Evolutionary conservation across 2,888 invertebrate species (phyloP).

Genomic region (Euphydryas editha): DNA sequence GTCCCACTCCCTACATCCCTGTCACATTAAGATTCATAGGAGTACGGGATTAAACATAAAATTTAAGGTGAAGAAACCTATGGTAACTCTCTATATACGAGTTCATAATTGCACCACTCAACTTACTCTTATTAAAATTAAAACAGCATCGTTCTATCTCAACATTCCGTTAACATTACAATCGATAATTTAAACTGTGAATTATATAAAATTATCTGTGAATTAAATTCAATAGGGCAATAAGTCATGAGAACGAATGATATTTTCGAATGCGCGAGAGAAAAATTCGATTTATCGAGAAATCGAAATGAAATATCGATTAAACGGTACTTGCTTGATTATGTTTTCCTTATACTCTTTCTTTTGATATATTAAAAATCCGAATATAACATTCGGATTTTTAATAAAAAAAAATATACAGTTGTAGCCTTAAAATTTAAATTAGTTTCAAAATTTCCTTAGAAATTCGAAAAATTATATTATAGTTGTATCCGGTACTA

Average conservation of each 20-base stretch:
- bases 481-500: too few relatives aligned
- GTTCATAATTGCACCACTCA: too few relatives aligned
- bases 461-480: too few relatives aligned
- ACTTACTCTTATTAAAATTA: neutral
- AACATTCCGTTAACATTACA: slow-evolving; percentile 46
- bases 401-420: too few relatives aligned
- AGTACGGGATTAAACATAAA: too few relatives aligned
- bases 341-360: neutral
- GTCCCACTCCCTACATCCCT: too few relatives aligned
- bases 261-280: slow-evolving; percentile 13
- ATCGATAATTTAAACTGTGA: slow-evolving; percentile 54
- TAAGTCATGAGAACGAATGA: slow-evolving; percentile 38
- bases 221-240: slow-evolving; percentile 34
- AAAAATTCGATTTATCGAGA: neutral
- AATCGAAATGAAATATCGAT: neutral
- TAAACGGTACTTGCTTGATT: neutral
- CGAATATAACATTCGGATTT: too few relatives aligned
- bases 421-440: too few relatives aligned
- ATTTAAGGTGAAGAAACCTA: too few relatives aligned
- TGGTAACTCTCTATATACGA: too few relatives aligned
- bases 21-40: too few relatives aligned
- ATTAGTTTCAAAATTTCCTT: too few relatives aligned
- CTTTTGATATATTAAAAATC: neutral
- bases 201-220: slow-evolving; percentile 44
- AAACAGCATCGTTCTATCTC: slow-evolving; percentile 8